Base-by-base conservation (phyloP, 2,113 vertebrate genomes). In the Chaenocephalus aceratus region DNA sequence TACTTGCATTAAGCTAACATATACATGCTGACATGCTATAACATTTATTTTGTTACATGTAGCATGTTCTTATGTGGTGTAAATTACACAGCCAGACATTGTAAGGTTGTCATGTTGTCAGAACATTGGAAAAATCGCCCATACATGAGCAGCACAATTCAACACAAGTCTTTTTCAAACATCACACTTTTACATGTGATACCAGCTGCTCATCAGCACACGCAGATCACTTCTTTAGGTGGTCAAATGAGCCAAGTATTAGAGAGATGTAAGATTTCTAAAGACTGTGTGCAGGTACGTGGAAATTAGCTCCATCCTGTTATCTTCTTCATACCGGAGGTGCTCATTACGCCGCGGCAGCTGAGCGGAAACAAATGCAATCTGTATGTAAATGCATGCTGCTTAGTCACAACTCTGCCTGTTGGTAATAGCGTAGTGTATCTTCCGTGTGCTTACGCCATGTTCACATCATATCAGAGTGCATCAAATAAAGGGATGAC, bases 301-400 rank as follows among this genome's bases (percentile, higher is more conserved):
- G 75, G 63, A 86, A 87, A 90, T 69, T 71, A 90, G 72, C 84
- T 80, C 77, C 34, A 26, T 74, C 67, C 61, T 85, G 71, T 86
- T 89, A 85, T 89, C 81, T 66, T 72, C 49, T 2, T 69, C 49
- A 60, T 54, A 76, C 48, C 54, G 34, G 68, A 81, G 82, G 59
- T 54, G 51, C 76, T 89, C 84, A 86, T 91, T 92, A 87, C 77
- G 84, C 60, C 2, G 34, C 7, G 8, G 69, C 79, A 77, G 78
- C 78, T 76, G 78, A 91, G 88, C 72, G 62, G 74, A 86, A 88
- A 91, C 71, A 79, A 88, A 90, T 80, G 83, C 82, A 86, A 91
- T 92, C 83, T 93, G 79, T 86, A 91, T 88, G 84, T 82, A 90
- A 91, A 91, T 89, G 75, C 74, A 49, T 1, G 76, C 41, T 51